These are phyloP conservation scores for Mus spretus DNA, from an alignment of 2,797 vertebrate species.

Conservation along the genomic window DNA sequence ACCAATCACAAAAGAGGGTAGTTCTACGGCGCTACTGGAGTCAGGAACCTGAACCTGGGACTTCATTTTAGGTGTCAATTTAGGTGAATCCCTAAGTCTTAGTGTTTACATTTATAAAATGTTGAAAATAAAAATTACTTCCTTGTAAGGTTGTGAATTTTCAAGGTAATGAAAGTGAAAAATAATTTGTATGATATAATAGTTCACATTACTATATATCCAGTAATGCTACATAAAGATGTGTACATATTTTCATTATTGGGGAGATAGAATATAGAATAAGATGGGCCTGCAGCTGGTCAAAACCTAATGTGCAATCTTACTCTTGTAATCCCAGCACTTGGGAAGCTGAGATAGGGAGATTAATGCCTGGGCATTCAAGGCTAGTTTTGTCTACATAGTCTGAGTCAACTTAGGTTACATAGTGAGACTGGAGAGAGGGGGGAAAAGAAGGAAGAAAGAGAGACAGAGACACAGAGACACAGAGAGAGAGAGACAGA, in stretches of 20 bases:
- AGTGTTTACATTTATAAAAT: constrained; percentile 39
- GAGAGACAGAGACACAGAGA: neutral
- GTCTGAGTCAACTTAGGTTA: neutral
- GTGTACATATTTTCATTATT: constrained; percentile 14
- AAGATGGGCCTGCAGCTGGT: constrained; percentile 2
- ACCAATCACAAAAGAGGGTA: neutral
- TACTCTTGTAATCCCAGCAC: too few species aligned
- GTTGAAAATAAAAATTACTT: constrained; percentile 46
- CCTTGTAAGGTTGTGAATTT: neutral
- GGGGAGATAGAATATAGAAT: constrained; percentile 20
- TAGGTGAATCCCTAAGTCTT: constrained; percentile 3
- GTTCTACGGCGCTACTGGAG: neutral
- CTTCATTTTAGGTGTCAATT: neutral
- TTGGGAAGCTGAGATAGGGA: neutral
- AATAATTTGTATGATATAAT: neutral
- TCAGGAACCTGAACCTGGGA: constrained; percentile 12
- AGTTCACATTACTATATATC: neutral
- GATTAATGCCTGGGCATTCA: too few species aligned
- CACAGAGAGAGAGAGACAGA: neutral
- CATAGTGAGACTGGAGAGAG: too few species aligned
- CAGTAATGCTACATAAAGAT: neutral
- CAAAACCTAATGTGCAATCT: neutral
- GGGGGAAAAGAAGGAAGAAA: fast-evolving
- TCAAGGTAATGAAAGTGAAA: constrained; percentile 49
- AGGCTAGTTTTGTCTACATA: neutral